Percentiles rank a stretch among this genome's conserved stretches.
phyloP scores from a whole-genome alignment of 1,140 invertebrate genomes.

The Zophobas atratus region DNA sequence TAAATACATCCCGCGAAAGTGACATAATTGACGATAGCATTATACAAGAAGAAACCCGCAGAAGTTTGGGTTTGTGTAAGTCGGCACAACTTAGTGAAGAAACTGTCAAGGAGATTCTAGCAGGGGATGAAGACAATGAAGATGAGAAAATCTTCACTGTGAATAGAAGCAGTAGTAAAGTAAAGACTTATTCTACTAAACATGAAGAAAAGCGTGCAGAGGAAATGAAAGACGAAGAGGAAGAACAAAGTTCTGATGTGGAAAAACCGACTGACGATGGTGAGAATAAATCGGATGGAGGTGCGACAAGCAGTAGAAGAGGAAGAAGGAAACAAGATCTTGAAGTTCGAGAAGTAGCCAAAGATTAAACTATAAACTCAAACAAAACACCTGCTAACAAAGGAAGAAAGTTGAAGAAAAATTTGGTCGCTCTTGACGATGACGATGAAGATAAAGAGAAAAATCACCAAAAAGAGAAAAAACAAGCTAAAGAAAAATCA shows the following conservation, averaged over 20 bases:
- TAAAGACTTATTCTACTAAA: neutral
- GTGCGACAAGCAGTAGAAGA: too few species aligned
- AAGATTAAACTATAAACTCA: too few species aligned
- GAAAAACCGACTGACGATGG: too few species aligned
- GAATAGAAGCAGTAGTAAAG: neutral
- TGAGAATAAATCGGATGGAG: too few species aligned
- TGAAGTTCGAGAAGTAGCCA: neutral
- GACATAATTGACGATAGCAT: conserved; percentile 23
- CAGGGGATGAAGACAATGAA: neutral
- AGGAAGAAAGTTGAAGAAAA: too few species aligned
- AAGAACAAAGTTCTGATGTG: neutral
- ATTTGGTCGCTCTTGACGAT: too few species aligned
- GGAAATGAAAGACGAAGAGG: neutral
- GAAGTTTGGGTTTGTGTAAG: neutral
- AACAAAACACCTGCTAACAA: too few species aligned
- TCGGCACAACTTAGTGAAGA: neutral
- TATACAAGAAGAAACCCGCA: conserved; percentile 2
- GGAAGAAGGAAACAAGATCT: neutral
- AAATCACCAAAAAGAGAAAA: neutral
- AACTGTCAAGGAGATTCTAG: neutral
- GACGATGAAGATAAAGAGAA: neutral
- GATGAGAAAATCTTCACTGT: neutral
- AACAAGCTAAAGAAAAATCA: neutral
- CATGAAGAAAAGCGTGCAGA: neutral
- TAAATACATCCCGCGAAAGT: neutral